Conservation (phyloP, 2,888 invertebrate genomes). For the Apamea crenata region DNA sequence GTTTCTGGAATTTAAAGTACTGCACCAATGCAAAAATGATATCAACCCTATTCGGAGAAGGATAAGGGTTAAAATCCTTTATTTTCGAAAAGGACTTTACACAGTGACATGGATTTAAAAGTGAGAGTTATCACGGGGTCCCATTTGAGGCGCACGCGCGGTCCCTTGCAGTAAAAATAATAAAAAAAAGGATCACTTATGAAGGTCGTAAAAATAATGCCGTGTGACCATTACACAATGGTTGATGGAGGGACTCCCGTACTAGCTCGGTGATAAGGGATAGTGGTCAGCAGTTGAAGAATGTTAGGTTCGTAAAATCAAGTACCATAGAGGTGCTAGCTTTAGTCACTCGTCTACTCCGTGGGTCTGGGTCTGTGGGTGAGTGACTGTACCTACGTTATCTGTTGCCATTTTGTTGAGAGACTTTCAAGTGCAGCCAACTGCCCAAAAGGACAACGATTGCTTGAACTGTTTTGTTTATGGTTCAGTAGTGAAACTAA, state of each 20-base stretch:
- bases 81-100: constrained; percentile 65
- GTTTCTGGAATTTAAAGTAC: constrained; percentile 87
- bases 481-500: neutral
- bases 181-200: constrained; percentile 74
- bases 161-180: constrained; percentile 78
- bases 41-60: constrained; percentile 54
- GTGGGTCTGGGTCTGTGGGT: too few species aligned
- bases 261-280: constrained; percentile 77
- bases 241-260: constrained; percentile 84
- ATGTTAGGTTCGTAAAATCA: constrained; percentile 50
- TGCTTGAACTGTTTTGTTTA: neutral
- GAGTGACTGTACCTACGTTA: neutral
- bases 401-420: constrained; percentile 23
- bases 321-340: constrained; percentile 23
- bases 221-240: constrained; percentile 72
- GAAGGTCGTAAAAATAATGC: constrained; percentile 82
- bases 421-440: neutral
- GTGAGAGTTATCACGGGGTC: constrained; percentile 90
- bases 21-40: constrained; percentile 51
- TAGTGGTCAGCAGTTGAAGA: constrained; percentile 51
- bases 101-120: constrained; percentile 87
- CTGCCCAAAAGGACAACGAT: neutral
- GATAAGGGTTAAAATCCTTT: constrained; percentile 70
- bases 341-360: constrained; percentile 1
- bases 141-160: constrained; percentile 90